Evolutionary conservation across 2,113 vertebrate species (phyloP), one percentile per base, ranked within the genome.

Genomic region (Arothron firmamentum): DNA sequence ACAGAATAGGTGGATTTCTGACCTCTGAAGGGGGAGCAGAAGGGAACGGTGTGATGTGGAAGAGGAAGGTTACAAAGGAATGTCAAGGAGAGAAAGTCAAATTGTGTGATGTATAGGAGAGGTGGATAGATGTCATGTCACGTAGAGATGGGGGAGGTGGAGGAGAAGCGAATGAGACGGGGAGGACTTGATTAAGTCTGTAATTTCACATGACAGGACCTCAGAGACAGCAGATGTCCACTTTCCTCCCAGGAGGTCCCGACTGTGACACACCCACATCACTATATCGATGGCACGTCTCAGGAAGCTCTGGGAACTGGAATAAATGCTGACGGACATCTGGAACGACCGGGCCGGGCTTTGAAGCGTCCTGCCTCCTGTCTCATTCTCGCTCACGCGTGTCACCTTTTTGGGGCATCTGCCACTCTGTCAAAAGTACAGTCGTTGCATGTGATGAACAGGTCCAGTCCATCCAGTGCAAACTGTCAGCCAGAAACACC

Each of bases 161-260:
- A 60, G 52, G 50, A 57, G 58, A 65, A 34, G 47, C 4, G 9
- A 67, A 71, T 18, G 59, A 72, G 74, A 73, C 52, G 56, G 69
- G 71, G 65, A 70, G 55, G 77, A 72, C 58, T 67, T 82, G 67
- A 84, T 79, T 59, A 71, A 71, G 63, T 91, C 78, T 67, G 60
- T 79, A 71, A 82, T 81, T 80, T 60, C 62, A 67, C 83, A 77
- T 82, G 78, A 85, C 81, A 77, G 64, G 62, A 70, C 56, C 79
- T 81, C 59, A 52, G 73, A 80, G 55, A 62, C 64, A 72, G 70
- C 75, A 84, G 77, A 87, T 86, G 70, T 69, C 76, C 81, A 70
- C 57, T 57, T 57, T 70, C 71, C 78, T 79, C 79, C 38, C 58
- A 58, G 67, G 78, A 83, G 70, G 63, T 70, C 68, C 75, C 63